phyloP scores from a whole-genome alignment of 2,888 invertebrate genomes.

The Orgyia antiqua region DNA sequence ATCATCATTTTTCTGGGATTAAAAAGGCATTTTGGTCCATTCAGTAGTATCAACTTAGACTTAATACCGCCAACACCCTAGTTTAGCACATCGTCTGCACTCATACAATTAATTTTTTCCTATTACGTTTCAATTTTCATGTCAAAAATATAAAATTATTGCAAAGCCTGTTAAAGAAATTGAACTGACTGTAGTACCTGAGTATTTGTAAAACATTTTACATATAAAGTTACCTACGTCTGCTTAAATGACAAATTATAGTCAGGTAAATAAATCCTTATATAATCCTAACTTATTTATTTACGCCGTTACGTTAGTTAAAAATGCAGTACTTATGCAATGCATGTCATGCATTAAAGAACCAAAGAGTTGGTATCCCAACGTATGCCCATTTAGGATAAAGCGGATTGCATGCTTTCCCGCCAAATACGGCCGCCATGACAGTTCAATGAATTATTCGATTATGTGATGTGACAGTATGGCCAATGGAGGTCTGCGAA shows the following conservation, averaged over 20 bases:
- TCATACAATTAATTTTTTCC: no score
- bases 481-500: constrained; percentile 39
- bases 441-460: constrained; percentile 73
- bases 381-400: constrained; percentile 60
- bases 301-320: constrained; percentile 29
- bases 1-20: no score
- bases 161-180: no score
- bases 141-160: no score
- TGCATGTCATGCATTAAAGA: constrained; percentile 59
- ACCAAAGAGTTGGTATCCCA: constrained; percentile 52
- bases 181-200: no score
- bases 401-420: constrained; percentile 71
- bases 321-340: constrained; percentile 52
- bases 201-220: no score
- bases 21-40: no score
- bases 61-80: no score
- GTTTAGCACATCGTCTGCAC: no score
- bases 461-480: constrained; percentile 61
- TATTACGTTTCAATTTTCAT: no score
- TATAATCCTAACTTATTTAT: constrained; percentile 11
- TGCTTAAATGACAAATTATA: not conserved
- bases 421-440: constrained; percentile 71
- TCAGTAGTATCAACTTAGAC: no score
- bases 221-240: no score
- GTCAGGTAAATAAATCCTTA: not conserved